Evolutionary conservation across 2,888 invertebrate genomes (phyloP).

Genomic region (Leucophora obtusa): DNA sequence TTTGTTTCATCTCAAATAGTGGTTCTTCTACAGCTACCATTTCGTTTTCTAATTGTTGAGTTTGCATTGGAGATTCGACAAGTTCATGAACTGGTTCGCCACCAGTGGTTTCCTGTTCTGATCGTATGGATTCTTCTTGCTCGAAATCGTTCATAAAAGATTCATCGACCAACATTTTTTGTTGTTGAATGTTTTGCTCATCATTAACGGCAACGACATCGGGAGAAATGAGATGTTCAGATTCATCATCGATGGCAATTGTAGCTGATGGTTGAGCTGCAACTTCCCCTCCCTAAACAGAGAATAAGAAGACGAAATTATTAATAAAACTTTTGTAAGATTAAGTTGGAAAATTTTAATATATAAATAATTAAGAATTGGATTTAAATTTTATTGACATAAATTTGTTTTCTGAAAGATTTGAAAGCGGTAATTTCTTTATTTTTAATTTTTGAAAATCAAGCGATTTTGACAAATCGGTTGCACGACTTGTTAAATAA

Average conservation of each 20-base stretch:
- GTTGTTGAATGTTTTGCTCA: not conserved
- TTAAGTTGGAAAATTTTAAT: no score
- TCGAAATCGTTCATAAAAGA: slow-evolving; percentile 35
- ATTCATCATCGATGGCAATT: slow-evolving; percentile 67
- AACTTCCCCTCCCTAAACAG: slow-evolving; percentile 70
- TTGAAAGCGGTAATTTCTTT: no score
- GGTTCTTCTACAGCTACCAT: slow-evolving; percentile 37
- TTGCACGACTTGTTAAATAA: no score
- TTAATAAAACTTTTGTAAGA: not conserved
- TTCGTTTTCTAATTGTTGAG: slow-evolving; percentile 29
- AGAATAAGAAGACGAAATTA: slow-evolving; percentile 15
- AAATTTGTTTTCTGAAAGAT: no score
- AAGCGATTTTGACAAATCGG: no score
- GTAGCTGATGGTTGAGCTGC: slow-evolving; percentile 67
- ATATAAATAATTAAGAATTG: no score
- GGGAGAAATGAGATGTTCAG: slow-evolving; percentile 42
- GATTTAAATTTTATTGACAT: no score
- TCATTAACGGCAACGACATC: slow-evolving; percentile 13
- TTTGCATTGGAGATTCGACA: slow-evolving; percentile 32
- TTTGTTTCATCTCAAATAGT: slow-evolving; percentile 23
- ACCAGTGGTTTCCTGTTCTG: not conserved
- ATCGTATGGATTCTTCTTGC: slow-evolving; percentile 20
- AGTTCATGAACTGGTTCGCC: slow-evolving; percentile 13
- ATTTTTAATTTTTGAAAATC: no score
- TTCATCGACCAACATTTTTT: slow-evolving; percentile 32